Evolutionary conservation across 2,888 invertebrate genomes (phyloP), one percentile per base, ranked within the genome.

Genomic region (Melanostoma mellinum): DNA sequence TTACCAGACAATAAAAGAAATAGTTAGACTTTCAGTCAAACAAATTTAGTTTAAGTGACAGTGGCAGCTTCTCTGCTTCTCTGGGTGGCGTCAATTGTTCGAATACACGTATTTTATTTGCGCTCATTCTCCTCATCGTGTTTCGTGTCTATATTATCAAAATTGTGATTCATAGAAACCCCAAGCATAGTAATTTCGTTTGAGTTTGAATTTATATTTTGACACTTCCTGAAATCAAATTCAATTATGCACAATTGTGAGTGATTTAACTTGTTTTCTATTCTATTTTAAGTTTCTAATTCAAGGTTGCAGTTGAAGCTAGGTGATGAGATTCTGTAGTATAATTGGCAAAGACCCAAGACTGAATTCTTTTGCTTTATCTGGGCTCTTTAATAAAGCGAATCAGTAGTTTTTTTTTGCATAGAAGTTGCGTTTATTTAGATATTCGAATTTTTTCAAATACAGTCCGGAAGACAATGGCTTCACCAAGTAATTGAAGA

Each of bases 41-140:
- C 67, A 56, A 74, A 74, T 48, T 74, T 42, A 42, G 6, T 35
- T 68, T 56, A 68, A 46, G 53, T 69, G 48, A 58, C 48, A 72
- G 10, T 50, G 30, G 20, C 48, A 56, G 60, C 52, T 60, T 20
- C 20, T 20, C 20, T 20, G 20, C 20, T 44, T 44, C 36, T 20
- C 35, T 50, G 67, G 65, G 67, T 55, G 46, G n/a, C 58, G 67
- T 55, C 63, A 36, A 63, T 48, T 55, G 35, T 72, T 30, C n/a
- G 44, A 20, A 20, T 20, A 20, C 20, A 20, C 20, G 20, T 20
- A 20, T 20, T 20, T 20, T 20, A 20, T 20, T 20, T 20, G 20
- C 73, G 38, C 8, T 20, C 33, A 32, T 40, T 48, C 30, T 8
- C 40, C 6, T 20, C 53, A 3, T 6, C 10, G 46, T 40, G 10